Percentiles rank a stretch among this genome's conserved stretches.
Evolutionary conservation across 2,888 invertebrate species (phyloP).

Genomic region (Aphrophora alni): DNA sequence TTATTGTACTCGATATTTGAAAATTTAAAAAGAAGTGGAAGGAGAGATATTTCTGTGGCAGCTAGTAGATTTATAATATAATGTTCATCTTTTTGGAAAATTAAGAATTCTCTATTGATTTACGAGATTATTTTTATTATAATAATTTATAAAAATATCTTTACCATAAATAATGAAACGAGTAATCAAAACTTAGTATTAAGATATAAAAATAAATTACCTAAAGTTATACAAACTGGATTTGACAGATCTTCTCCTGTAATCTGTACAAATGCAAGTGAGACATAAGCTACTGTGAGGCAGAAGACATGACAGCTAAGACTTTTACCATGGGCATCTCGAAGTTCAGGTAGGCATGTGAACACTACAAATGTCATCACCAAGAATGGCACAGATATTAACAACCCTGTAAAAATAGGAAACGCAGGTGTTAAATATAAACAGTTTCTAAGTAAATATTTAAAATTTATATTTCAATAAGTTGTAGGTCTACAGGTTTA

Average conservation of each 20-base stretch:
- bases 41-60: too few relatives aligned
- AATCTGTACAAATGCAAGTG: slow-evolving; percentile 50
- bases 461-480: too few relatives aligned
- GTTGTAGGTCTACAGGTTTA: too few relatives aligned
- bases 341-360: slow-evolving; percentile 61
- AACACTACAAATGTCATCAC: slow-evolving; percentile 61
- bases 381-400: slow-evolving; percentile 63
- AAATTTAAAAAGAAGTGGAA: too few relatives aligned
- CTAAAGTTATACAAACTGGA: slow-evolving; percentile 49
- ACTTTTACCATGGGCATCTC: slow-evolving; percentile 56
- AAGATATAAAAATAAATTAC: slow-evolving; percentile 46
- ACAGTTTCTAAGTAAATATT: too few relatives aligned
- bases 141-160: too few relatives aligned
- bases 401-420: slow-evolving; percentile 58
- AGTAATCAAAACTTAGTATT: neutral
- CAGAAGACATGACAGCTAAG: slow-evolving; percentile 51
- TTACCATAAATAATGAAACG: too few relatives aligned
- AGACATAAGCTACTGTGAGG: slow-evolving; percentile 50
- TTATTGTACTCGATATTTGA: too few relatives aligned
- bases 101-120: too few relatives aligned
- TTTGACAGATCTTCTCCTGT: slow-evolving; percentile 43
- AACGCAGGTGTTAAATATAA: slow-evolving; percentile 15
- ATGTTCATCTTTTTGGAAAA: too few relatives aligned
- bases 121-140: too few relatives aligned
- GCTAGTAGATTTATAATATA: too few relatives aligned